These are phyloP conservation scores for Diglossa cyanea DNA, from an alignment of 2,797 vertebrate species.

Conservation along the genomic window DNA sequence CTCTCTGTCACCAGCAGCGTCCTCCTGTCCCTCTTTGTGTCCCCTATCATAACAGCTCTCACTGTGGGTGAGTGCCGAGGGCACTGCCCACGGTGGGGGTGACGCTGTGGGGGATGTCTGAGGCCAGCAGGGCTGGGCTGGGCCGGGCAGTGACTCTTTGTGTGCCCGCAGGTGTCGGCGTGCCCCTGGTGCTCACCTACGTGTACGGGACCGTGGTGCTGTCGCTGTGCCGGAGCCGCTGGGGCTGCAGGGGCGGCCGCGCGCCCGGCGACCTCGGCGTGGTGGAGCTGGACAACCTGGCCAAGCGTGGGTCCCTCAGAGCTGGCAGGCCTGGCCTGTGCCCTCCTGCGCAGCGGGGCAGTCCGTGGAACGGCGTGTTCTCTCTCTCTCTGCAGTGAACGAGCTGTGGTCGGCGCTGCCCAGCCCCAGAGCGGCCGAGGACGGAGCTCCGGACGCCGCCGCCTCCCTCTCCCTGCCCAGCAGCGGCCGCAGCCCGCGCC, in stretches of 20 bases:
- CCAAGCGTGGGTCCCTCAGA: slow-evolving; percentile 45
- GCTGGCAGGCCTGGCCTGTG: background rate
- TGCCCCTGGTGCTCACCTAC: slow-evolving; percentile 87
- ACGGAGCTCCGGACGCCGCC: slow-evolving; percentile 68
- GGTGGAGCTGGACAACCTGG: slow-evolving; percentile 82
- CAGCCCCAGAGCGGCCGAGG: slow-evolving; percentile 67
- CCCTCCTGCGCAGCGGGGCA: fast-evolving
- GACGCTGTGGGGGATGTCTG: too few species aligned
- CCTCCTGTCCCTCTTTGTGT: slow-evolving; percentile 88
- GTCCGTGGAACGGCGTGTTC: background rate
- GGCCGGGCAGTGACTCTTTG: background rate
- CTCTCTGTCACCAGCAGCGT: slow-evolving; percentile 87
- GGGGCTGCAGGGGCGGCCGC: slow-evolving; percentile 79
- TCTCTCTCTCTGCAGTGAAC: slow-evolving; percentile 75
- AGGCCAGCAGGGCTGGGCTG: too few species aligned
- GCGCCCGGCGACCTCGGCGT: background rate
- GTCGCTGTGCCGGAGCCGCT: slow-evolving; percentile 84
- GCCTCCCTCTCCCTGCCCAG: slow-evolving; percentile 75
- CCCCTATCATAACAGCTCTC: slow-evolving; percentile 86
- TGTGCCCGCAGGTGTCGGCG: slow-evolving; percentile 76
- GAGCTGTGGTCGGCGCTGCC: slow-evolving; percentile 83
- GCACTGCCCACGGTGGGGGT: fast-evolving
- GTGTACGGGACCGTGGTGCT: slow-evolving; percentile 86
- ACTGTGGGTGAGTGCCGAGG: slow-evolving; percentile 80
- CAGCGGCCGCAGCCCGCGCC: slow-evolving; percentile 60